Evolutionary conservation across 2,113 vertebrate genomes (phyloP).

Genomic region (Potamarius usumacintae): DNA sequence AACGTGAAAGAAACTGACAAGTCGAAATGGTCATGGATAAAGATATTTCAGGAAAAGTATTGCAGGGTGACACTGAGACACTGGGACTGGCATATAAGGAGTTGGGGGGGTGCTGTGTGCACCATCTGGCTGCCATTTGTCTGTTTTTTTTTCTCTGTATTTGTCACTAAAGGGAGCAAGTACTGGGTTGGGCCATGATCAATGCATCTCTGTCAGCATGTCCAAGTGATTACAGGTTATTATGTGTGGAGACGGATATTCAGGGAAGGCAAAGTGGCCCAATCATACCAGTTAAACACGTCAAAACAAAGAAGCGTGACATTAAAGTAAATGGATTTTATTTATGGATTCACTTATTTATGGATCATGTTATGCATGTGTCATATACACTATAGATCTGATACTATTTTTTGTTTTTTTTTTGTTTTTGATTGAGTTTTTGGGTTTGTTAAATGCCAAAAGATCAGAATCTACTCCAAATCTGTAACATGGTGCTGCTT

Average conservation of each 20-base stretch:
- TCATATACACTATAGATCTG: not conserved
- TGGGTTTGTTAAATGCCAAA: no score
- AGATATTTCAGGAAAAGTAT: not conserved
- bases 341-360: not conserved
- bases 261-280: slow-evolving; percentile 18
- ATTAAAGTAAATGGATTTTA: slow-evolving; percentile 1
- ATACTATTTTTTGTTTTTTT: not conserved
- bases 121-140: slow-evolving; percentile 40
- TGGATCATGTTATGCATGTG: not conserved
- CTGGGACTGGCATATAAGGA: not conserved
- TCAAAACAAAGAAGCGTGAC: not conserved
- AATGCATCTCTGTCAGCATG: slow-evolving; percentile 36
- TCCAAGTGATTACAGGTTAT: slow-evolving; percentile 50
- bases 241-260: slow-evolving; percentile 39
- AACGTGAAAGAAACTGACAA: not conserved
- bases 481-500: not conserved
- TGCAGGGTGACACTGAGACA: not conserved
- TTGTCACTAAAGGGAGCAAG: slow-evolving; percentile 24
- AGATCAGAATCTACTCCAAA: not conserved
- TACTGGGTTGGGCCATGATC: slow-evolving; percentile 24
- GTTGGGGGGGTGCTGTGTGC: not conserved
- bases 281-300: not conserved
- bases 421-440: not conserved
- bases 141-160: slow-evolving; percentile 30
- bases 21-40: slow-evolving; percentile 17